Conservation (phyloP, 2,888 invertebrate species). For the Gryllus longicercus region DNA sequence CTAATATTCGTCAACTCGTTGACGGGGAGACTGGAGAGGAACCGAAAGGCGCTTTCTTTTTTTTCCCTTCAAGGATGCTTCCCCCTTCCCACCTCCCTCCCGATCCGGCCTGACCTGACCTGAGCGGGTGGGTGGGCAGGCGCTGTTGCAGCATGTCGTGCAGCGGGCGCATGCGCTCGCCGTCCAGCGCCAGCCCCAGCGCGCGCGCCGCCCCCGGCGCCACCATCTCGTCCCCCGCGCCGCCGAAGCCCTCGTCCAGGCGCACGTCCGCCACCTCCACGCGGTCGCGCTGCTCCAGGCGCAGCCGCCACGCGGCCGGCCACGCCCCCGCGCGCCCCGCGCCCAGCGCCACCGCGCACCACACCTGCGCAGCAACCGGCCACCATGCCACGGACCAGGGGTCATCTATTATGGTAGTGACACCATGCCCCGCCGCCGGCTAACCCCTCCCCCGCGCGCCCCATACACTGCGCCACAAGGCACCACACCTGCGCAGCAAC, state of each 20-base stretch:
- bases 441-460: neutral
- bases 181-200: neutral
- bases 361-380: neutral
- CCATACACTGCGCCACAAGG: neutral
- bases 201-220: neutral
- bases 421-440: neutral
- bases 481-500: neutral
- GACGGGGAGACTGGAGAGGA: no score
- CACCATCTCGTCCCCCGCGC: neutral
- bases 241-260: neutral
- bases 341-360: neutral
- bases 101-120: no score
- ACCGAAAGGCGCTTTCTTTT: no score
- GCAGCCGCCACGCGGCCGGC: neutral
- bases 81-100: no score
- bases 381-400: no score
- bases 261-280: constrained; percentile 1
- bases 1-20: no score
- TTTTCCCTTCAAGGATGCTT: no score
- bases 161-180: neutral
- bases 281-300: neutral
- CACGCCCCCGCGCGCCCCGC: neutral
- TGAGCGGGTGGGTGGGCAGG: no score
- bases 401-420: no score
- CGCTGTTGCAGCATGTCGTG: neutral